Evolutionary conservation across 1,140 invertebrate genomes (phyloP).

Genomic region (Bursaphelenchus mucronatus): DNA sequence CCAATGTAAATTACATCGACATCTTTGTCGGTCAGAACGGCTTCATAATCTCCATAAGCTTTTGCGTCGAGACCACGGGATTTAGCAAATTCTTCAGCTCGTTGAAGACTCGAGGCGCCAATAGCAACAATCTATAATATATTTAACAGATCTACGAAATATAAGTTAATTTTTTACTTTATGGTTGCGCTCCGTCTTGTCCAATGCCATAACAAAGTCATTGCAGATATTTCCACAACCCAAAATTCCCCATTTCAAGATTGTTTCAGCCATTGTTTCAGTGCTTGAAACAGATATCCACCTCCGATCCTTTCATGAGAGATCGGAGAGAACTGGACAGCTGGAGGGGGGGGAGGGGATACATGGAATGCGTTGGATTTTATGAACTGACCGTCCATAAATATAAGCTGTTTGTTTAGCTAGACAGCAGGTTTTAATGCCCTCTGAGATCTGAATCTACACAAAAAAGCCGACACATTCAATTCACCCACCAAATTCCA

Average conservation of each 20-base stretch:
- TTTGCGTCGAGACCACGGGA: neutral
- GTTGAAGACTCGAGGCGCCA: constrained; percentile 5
- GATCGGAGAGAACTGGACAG: no score
- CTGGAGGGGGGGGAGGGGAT: no score
- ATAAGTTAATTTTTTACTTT: neutral
- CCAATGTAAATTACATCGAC: constrained; percentile 17
- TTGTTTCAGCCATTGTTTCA: neutral
- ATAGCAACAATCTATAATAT: constrained; percentile 2
- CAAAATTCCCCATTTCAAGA: constrained; percentile 5
- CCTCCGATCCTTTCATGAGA: no score
- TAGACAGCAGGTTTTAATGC: no score
- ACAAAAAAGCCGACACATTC: no score
- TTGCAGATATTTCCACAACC: constrained; percentile 11
- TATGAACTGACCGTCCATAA: no score
- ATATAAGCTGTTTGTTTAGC: no score
- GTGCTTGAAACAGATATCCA: neutral
- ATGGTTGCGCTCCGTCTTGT: constrained; percentile 1
- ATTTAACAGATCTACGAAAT: neutral
- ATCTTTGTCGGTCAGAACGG: constrained; percentile 2
- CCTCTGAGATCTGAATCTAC: no score
- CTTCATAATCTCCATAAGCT: constrained; percentile 8
- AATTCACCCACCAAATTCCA: no score
- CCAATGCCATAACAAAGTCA: constrained; percentile 4
- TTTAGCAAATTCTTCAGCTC: neutral
- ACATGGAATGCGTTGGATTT: no score